phyloP scores from a whole-genome alignment of 2,888 invertebrate species.

The Troides helena region DNA sequence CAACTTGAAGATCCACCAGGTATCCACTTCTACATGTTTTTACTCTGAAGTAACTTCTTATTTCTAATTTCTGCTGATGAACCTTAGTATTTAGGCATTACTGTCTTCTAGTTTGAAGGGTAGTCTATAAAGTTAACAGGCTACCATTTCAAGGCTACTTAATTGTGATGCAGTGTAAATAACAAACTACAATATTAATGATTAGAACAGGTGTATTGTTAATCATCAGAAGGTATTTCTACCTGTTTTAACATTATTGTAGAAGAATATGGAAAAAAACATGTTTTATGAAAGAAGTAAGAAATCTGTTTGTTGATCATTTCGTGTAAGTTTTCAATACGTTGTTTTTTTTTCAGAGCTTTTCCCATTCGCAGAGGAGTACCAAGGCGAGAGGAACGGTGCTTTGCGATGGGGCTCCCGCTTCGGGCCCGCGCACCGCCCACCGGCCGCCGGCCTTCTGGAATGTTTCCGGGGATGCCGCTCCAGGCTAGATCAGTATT shows the following conservation, averaged over 20 bases:
- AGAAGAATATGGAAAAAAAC: background rate
- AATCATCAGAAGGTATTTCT: background rate
- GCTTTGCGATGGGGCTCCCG: slow-evolving; percentile 69
- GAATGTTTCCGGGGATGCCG: slow-evolving; percentile 90
- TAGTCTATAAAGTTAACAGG: too few relatives aligned
- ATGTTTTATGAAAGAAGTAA: background rate
- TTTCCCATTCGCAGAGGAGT: slow-evolving; percentile 83
- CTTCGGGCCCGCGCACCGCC: slow-evolving; percentile 71
- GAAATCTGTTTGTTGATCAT: background rate
- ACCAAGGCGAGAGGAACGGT: slow-evolving; percentile 67
- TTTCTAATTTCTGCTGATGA: too few relatives aligned
- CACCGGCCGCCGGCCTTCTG: slow-evolving; percentile 81
- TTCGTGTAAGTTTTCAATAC: background rate
- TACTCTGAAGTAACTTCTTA: background rate
- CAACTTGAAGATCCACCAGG: slow-evolving; percentile 85
- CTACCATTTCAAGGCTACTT: too few relatives aligned
- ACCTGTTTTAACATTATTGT: background rate
- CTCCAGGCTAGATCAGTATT: slow-evolving; percentile 87
- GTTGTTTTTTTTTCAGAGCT: slow-evolving; percentile 57
- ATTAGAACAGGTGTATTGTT: too few relatives aligned
- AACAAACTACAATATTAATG: too few relatives aligned
- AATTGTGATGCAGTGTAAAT: too few relatives aligned
- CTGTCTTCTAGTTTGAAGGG: too few relatives aligned
- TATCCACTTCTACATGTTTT: slow-evolving; percentile 37
- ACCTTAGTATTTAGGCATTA: too few relatives aligned